These are phyloP conservation scores for Etheostoma cragini DNA, from an alignment of 2,113 vertebrate genomes.

Conservation along the genomic window DNA sequence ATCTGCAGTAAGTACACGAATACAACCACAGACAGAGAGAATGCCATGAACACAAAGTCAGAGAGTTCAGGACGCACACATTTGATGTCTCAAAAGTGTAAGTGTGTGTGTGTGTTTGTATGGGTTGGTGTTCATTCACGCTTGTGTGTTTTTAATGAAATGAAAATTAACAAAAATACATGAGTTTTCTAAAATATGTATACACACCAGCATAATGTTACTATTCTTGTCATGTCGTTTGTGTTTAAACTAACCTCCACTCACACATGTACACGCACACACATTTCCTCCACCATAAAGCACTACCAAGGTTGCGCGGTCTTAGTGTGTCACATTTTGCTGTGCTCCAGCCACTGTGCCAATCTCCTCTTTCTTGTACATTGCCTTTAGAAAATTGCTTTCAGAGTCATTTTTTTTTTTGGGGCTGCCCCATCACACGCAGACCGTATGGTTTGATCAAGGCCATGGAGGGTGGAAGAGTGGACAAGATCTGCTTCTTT, in stretches of 20 bases:
- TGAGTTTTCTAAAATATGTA: not conserved
- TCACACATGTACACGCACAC: not conserved
- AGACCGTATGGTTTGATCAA: constrained; percentile 28
- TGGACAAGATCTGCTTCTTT: constrained; percentile 10
- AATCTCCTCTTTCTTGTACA: constrained; percentile 43
- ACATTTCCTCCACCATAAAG: constrained; percentile 15
- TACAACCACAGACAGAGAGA: not conserved
- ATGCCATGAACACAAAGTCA: constrained; percentile 6
- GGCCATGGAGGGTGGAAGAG: constrained; percentile 7
- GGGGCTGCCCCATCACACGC: not conserved
- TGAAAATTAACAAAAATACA: not conserved
- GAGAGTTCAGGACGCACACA: constrained; percentile 5
- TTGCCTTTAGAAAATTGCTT: constrained; percentile 68
- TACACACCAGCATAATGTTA: not conserved
- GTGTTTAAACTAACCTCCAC: not conserved
- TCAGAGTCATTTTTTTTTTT: constrained; percentile 28
- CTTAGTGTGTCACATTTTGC: constrained; percentile 40
- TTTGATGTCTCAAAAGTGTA: not conserved
- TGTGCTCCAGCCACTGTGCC: not conserved
- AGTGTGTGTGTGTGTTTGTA: not conserved
- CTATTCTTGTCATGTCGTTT: not conserved
- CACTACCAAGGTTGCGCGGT: constrained; percentile 41
- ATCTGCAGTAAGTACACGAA: constrained; percentile 91
- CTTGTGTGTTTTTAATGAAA: not conserved
- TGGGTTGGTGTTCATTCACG: not conserved